phyloP scores from a whole-genome alignment of 2,113 vertebrate species.

The Antechinus stuartii region DNA sequence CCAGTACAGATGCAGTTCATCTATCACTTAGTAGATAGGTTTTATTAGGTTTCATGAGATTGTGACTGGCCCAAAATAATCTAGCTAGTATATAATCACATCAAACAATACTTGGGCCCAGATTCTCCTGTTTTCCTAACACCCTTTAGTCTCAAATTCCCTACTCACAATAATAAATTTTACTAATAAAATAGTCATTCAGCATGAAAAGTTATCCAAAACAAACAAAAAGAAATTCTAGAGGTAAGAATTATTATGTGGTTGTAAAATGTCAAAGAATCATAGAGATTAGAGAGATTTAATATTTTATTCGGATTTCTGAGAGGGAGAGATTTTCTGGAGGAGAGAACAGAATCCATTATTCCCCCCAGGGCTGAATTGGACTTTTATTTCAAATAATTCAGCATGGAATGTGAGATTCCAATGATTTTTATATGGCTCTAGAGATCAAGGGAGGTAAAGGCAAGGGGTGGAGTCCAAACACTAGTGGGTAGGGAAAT shows the following conservation, averaged over 20 bases:
- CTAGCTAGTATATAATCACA: not conserved
- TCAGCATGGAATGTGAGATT: too few relatives aligned
- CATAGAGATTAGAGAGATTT: too few relatives aligned
- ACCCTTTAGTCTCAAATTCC: not conserved
- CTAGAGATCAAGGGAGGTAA: too few relatives aligned
- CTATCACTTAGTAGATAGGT: not conserved
- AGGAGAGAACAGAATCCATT: too few relatives aligned
- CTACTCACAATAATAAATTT: not conserved
- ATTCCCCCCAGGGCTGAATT: too few relatives aligned
- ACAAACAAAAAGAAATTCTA: not conserved
- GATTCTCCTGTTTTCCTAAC: not conserved
- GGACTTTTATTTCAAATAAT: too few relatives aligned
- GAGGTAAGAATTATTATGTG: not conserved
- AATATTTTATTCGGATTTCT: too few relatives aligned
- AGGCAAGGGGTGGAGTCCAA: too few relatives aligned
- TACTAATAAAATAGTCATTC: not conserved
- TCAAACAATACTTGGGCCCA: not conserved
- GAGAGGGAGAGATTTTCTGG: too few relatives aligned
- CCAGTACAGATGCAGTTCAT: not conserved
- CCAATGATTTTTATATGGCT: too few relatives aligned
- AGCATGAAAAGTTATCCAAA: not conserved
- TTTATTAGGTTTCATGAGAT: not conserved
- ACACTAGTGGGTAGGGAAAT: too few relatives aligned
- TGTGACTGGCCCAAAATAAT: not conserved
- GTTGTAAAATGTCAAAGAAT: too few relatives aligned